phyloP scores from a whole-genome alignment of 2,797 vertebrate species.

The Parotocinclus haroldoi region DNA sequence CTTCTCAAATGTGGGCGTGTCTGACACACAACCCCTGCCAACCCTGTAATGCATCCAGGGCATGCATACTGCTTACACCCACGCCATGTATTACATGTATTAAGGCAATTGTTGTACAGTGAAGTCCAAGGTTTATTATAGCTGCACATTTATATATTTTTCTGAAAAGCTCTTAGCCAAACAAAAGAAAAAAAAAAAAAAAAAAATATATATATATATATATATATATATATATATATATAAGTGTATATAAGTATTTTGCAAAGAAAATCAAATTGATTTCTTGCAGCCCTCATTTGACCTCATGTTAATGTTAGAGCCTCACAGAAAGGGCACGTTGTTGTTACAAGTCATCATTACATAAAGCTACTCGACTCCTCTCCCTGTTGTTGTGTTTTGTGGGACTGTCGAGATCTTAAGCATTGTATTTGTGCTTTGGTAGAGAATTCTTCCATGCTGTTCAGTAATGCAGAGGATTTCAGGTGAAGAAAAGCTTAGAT shows the following conservation, averaged over 20 bases:
- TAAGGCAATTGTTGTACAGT: too few relatives aligned
- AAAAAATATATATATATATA: too few relatives aligned
- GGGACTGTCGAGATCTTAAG: constrained; percentile 1
- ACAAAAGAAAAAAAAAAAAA: too few relatives aligned
- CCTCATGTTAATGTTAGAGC: constrained; percentile 53
- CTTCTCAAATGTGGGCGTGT: too few relatives aligned
- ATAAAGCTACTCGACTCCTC: constrained; percentile 21
- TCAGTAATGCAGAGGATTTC: constrained; percentile 18
- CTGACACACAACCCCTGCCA: too few relatives aligned
- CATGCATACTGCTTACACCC: too few relatives aligned
- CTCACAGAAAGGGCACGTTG: constrained; percentile 34
- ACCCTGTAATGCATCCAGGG: too few relatives aligned
- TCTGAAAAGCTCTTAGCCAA: too few relatives aligned
- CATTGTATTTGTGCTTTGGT: constrained; percentile 1
- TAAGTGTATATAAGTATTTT: constrained; percentile 9
- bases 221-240: too few relatives aligned
- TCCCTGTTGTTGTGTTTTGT: constrained; percentile 6
- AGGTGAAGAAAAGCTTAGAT: neutral
- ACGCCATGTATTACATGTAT: too few relatives aligned
- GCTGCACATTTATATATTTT: too few relatives aligned
- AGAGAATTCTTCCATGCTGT: constrained; percentile 22
- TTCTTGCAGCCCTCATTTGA: constrained; percentile 54
- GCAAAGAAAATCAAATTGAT: constrained; percentile 57
- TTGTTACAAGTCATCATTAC: constrained; percentile 36
- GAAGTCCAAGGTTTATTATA: too few relatives aligned